Conservation (phyloP, 2,113 vertebrate genomes). For the Mirza zaza region DNA sequence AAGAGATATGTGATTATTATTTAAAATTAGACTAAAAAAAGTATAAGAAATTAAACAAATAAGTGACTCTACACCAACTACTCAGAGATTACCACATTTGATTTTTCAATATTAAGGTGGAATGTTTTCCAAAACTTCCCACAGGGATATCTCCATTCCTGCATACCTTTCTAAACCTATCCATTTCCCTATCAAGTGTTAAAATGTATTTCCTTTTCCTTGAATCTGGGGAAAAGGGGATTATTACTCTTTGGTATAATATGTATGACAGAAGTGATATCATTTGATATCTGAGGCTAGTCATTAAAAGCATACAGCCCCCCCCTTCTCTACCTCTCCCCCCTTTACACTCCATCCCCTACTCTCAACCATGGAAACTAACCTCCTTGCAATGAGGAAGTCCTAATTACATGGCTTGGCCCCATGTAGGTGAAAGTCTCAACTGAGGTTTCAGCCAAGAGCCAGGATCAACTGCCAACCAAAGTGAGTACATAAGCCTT, state of each 20-base stretch:
- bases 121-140: neutral
- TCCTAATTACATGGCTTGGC: too few species aligned
- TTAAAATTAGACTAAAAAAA: neutral
- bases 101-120: neutral
- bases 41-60: neutral
- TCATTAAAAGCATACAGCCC: neutral
- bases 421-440: neutral
- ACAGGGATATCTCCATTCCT: neutral
- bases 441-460: neutral
- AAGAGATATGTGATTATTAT: neutral
- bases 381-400: too few species aligned
- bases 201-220: neutral
- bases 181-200: neutral
- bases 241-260: neutral
- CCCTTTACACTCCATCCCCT: rapidly evolving
- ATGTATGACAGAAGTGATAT: neutral
- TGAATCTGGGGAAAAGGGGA: neutral
- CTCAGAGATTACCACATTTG: neutral
- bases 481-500: neutral
- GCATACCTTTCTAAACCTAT: neutral
- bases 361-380: neutral
- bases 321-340: rapidly evolving
- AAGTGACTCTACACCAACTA: neutral
- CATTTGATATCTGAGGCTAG: neutral
- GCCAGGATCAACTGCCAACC: neutral